Conservation (phyloP, 2,888 invertebrate genomes). For the Callinectes sapidus region DNA sequence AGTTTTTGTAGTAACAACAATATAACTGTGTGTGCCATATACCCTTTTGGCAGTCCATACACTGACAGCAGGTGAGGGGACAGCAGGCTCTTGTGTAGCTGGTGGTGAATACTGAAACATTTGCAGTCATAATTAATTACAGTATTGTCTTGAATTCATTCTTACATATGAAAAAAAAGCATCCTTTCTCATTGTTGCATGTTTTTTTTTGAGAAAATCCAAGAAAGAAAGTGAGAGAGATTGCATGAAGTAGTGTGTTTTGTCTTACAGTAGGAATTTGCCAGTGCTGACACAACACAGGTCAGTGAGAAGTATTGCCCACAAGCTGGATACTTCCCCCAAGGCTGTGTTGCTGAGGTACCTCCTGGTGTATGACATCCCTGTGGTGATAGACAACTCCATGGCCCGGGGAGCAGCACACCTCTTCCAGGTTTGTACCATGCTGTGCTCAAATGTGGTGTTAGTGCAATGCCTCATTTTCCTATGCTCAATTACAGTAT, state of each 20-base stretch:
- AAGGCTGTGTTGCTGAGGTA: not conserved
- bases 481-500: not conserved
- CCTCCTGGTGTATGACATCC: not conserved
- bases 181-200: not conserved
- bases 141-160: not conserved
- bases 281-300: not conserved
- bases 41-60: slow-evolving; percentile 20
- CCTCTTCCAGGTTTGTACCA: not conserved
- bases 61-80: not conserved
- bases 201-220: not conserved
- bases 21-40: slow-evolving; percentile 29
- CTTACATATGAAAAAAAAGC: not conserved
- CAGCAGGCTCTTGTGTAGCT: not conserved
- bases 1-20: not conserved
- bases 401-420: slow-evolving; percentile 4
- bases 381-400: slow-evolving; percentile 8
- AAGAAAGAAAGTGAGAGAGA: not conserved
- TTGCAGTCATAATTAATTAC: not conserved
- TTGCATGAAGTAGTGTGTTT: not conserved
- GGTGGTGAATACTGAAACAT: not conserved
- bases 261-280: not conserved
- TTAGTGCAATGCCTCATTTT: not conserved
- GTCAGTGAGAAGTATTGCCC: slow-evolving; percentile 22
- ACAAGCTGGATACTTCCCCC: not conserved
- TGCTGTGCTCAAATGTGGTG: not conserved